These are phyloP conservation scores for Sarcophilus harrisii DNA, from an alignment of 2,797 vertebrate genomes.

Conservation along the genomic window DNA sequence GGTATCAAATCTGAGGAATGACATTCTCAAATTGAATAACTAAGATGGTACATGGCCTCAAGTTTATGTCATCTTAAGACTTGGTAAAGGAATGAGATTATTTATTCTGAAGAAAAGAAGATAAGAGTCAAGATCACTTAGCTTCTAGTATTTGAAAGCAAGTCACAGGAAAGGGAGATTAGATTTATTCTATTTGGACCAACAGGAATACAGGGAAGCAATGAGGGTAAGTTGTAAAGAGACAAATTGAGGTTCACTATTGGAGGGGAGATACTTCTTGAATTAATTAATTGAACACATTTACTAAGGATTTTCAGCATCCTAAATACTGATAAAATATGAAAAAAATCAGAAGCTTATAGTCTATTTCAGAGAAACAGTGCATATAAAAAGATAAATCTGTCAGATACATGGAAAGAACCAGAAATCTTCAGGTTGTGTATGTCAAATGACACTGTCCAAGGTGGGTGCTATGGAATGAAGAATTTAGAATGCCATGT, in stretches of 20 bases:
- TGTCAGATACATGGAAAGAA: background rate
- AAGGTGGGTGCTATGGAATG: background rate
- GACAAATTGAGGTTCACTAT: background rate
- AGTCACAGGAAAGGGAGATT: background rate
- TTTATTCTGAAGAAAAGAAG: background rate
- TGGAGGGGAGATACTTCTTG: background rate
- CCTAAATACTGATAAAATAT: background rate
- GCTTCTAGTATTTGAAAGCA: background rate
- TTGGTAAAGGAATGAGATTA: background rate
- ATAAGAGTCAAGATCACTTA: background rate
- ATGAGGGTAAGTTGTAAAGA: background rate
- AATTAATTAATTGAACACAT: background rate
- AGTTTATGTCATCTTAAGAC: background rate
- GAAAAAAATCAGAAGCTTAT: background rate
- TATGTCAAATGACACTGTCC: background rate
- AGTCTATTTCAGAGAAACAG: background rate
- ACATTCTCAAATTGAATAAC: background rate
- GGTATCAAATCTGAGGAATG: background rate
- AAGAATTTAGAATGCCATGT: background rate
- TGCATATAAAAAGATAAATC: background rate
- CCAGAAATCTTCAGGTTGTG: background rate
- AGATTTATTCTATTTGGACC: background rate
- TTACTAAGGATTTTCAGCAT: background rate
- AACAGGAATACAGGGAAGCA: background rate
- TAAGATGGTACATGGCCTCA: background rate